Evolutionary conservation across 2,888 invertebrate species (phyloP), one percentile per base, ranked within the genome.

Genomic region (Leucophora obtusa): DNA sequence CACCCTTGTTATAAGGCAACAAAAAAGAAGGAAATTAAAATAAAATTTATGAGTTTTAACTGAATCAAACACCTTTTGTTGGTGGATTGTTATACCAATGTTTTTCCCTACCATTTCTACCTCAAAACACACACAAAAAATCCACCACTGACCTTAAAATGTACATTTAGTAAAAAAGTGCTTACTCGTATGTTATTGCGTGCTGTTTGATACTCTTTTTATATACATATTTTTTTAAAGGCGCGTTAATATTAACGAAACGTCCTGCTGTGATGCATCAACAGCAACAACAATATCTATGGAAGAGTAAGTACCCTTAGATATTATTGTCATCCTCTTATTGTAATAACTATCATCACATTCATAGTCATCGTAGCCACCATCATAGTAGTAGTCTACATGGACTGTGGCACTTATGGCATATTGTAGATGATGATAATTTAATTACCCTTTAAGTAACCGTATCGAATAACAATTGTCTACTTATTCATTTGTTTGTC

Each of bases 371-470:
- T 68, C 53, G 33, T 43, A 17, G 58, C 59, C 51, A 17, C 21
- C 38, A 51, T 14, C n/a, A 58, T 50, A 3, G 43, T 33, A n/a
- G 59, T 74, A 10, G 18, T 9, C 24, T 43, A 60, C 70, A 78
- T 54, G 83, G 74, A 83, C 80, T 78, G 79, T 84, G 85, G 80
- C 59, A 7, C 59, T 63, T 53, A 59, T 38, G 14, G 70, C 59
- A 28, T 62, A 63, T 66, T 62, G 54, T 68, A 8, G 24, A 7
- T 56, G 14, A 68, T 72, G 70, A 87, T 87, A 86, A 87, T 88
- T 88, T 88, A 89, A 89, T 89, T 89, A 88, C 86, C 86, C 87
- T 87, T 87, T 86, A 88, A 88, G 87, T 87, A 88, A 89, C 87
- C 89, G 84, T 87, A 87, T 86, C 86, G 85, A 86, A 87, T 87